phyloP scores from a whole-genome alignment of 2,888 invertebrate species.

The Crocallis elinguaria region DNA sequence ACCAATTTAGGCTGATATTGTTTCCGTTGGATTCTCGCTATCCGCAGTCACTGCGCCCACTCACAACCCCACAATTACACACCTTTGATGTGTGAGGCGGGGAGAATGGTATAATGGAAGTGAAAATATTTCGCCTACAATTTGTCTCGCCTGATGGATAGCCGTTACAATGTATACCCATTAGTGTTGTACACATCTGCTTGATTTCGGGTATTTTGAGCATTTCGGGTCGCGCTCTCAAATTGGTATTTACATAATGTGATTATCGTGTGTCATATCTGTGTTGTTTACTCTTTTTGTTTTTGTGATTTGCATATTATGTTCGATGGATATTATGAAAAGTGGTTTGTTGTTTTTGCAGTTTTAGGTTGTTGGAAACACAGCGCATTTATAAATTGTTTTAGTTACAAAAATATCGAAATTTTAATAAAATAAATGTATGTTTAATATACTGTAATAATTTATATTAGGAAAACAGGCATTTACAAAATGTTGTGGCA shows the following conservation, averaged over 20 bases:
- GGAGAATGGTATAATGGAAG: conserved; percentile 51
- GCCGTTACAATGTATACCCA: conserved; percentile 29
- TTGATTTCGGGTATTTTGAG: conserved; percentile 22
- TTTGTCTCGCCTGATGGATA: conserved; percentile 50
- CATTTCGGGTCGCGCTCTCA: conserved; percentile 20
- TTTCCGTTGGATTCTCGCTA: background rate
- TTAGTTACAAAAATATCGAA: background rate
- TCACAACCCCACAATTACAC: conserved; percentile 44
- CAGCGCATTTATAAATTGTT: background rate
- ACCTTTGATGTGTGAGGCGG: conserved; percentile 53
- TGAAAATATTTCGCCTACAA: conserved; percentile 50
- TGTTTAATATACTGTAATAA: too few relatives aligned
- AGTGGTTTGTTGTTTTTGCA: background rate
- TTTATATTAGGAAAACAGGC: too few relatives aligned
- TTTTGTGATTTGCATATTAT: background rate
- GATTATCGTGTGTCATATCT: conserved; percentile 30
- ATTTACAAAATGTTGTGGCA: too few relatives aligned
- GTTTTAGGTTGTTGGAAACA: background rate
- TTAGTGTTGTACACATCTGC: conserved; percentile 31
- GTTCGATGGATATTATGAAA: background rate
- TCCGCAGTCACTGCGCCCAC: conserved; percentile 16
- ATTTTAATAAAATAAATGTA: too few relatives aligned
- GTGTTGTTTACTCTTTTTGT: conserved; percentile 3
- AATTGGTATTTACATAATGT: conserved; percentile 35
- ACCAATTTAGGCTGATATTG: background rate